Evolutionary conservation across 2,113 vertebrate genomes (phyloP), one percentile per base, ranked within the genome.

Genomic region (Lampris megalopsis): DNA sequence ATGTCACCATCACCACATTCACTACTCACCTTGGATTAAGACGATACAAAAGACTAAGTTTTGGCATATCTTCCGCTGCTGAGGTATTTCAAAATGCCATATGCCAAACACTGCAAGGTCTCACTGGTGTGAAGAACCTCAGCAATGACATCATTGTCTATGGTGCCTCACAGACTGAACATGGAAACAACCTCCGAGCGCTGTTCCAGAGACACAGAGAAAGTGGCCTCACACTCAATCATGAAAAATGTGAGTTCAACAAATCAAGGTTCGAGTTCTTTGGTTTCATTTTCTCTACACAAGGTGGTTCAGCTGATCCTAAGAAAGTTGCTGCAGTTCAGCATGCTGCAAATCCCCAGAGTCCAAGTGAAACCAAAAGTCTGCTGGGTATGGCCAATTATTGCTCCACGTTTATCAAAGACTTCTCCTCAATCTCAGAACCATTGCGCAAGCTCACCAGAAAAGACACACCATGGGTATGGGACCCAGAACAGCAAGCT

Each of bases 361-460:
- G 50, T 45, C 10, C 41, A 3, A 47, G 43, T 1, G 65, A 80
- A n/a, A 42, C 64, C 7, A 47, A 24, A 64, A 69, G 71, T 24
- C 65, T 69, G 2, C 67, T 83, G 1, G 65, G 80, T 7, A 74
- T 83, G 60, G 66, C 75, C 1, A 79, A 70, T 24, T 74, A 68
- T 13, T 82, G 80, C 35, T 68, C 74, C 24, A 4, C 41, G 6
- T 68, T 78, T 38, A 78, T 79, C 9, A 35, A 54, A 36, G 13
- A 79, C 42, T 78, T 71, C 45, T 48, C 66, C 4, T 45, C 60
- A 8, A 59, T 83, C 41, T 45, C 40, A 3, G 71, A 13, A 24
- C 81, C 71, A 40, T 42, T 83, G 4, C 8, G 49, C 2, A n/a
- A 70, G 24, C 24, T 24, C 24, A 24, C 24, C 24, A 24, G 24